These are phyloP conservation scores for Glaucidium brasilianum DNA, from an alignment of 2,113 vertebrate species.

Conservation along the genomic window DNA sequence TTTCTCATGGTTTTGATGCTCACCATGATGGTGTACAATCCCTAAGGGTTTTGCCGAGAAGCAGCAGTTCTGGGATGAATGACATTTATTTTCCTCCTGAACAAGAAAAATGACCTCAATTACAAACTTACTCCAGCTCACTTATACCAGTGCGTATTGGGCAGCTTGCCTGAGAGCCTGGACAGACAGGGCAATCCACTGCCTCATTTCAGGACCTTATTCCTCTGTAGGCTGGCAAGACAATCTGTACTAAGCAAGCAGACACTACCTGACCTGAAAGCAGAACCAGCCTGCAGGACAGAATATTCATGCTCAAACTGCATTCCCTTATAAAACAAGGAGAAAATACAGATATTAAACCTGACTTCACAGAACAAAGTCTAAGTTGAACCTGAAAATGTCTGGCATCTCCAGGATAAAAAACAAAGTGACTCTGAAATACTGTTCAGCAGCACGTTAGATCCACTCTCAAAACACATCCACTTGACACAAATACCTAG, in stretches of 20 bases:
- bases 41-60: neutral
- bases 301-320: neutral
- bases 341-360: neutral
- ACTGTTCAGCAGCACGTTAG: neutral
- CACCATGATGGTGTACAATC: fast-evolving
- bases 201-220: too few species aligned
- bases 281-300: neutral
- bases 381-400: neutral
- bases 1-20: neutral
- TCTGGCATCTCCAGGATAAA: neutral
- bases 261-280: neutral
- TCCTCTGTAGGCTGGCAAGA: neutral
- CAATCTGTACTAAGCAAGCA: neutral
- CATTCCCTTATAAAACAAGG: neutral
- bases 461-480: neutral
- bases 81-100: neutral
- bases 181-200: neutral
- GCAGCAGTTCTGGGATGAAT: too few species aligned
- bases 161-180: neutral
- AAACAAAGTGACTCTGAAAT: neutral
- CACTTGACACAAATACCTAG: neutral
- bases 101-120: neutral
- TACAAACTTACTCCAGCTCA: neutral
- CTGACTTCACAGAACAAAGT: neutral
- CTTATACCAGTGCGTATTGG: neutral